Base-by-base conservation (phyloP, 2,797 vertebrate species). In the Chelonia mydas region DNA sequence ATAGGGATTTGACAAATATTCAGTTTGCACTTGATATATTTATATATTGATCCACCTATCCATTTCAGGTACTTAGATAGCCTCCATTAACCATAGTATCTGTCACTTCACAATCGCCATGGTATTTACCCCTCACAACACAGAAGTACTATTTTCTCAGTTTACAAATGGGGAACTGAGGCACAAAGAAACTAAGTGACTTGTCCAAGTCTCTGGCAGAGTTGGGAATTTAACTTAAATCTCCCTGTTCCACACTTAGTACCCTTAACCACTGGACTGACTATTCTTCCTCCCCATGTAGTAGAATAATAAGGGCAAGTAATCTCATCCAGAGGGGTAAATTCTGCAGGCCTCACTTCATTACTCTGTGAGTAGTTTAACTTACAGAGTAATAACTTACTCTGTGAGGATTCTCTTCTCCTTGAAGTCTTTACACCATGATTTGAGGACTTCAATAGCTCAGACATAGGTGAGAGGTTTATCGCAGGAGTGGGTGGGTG, bases 131-230 rank as follows among this genome's bases (percentile, higher is more conserved):
- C 33, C 8, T 21, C 61, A 61, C 59, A 68, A 37, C 4, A 68
- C 33, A n/a, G 33, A 68, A n/a, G 61, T 72, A 37, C 45, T 37
- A 37, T 76, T 19, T 41, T 45, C 83, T 49, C 27, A 4, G n/a
- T 78, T 81, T 92, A 81, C 76, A 83, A 50, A 37, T 77, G 79
- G 94, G 55, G 57, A 92, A 88, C 84, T 21, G 79, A 91, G 87
- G 72, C 61, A 51, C 55, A 51, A 28, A 51, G 19, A 15, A 79
- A 78, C 33, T 17, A 65, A n/a, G 16, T n/a, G 33, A 37, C 61
- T 68, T n/a, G 2, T 65, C 61, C 61, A 68, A 68, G 68, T 68
- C 76, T 49, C 12, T 12, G 25, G 54, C 10, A 91, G 80, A 53
- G 25, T 7, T 53, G 89, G 83, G 49, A 47, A 83, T 31, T 50